phyloP scores from a whole-genome alignment of 2,113 vertebrate species.

The Rhagologus leucostigma region DNA sequence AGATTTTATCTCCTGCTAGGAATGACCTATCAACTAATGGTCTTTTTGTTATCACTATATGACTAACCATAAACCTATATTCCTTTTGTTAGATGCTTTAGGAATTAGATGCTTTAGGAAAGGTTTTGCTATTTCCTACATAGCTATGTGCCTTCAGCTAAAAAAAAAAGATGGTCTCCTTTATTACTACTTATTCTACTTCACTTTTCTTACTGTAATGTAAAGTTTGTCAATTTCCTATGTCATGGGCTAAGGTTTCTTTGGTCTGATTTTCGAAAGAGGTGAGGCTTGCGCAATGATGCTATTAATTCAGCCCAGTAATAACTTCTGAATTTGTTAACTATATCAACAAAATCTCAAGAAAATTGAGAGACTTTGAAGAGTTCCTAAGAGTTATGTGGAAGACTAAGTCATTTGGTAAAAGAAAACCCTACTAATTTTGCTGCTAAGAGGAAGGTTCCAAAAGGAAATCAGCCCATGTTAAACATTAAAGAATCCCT shows the following conservation, averaged over 20 bases:
- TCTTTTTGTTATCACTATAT: not conserved
- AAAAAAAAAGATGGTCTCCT: not conserved
- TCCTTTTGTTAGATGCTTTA: no score
- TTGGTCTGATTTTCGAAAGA: not conserved
- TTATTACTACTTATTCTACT: not conserved
- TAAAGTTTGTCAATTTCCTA: not conserved
- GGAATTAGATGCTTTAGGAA: no score
- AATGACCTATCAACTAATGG: not conserved
- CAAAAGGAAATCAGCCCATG: not conserved
- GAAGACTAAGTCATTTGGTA: not conserved
- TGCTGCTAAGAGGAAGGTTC: not conserved
- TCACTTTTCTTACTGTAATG: not conserved
- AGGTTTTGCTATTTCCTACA: not conserved
- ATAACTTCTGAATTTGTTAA: not conserved
- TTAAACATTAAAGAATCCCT: not conserved
- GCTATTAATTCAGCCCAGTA: not conserved
- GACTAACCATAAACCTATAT: not conserved
- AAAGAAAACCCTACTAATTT: not conserved
- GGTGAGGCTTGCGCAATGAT: not conserved
- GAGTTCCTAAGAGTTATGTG: not conserved
- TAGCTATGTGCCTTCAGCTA: not conserved
- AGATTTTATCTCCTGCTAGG: not conserved
- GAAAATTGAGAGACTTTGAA: not conserved
- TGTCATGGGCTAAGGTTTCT: not conserved
- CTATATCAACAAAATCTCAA: not conserved